Evolutionary conservation across 2,888 invertebrate genomes (phyloP), one percentile per base, ranked within the genome.

Genomic region (Aphodius granarius): DNA sequence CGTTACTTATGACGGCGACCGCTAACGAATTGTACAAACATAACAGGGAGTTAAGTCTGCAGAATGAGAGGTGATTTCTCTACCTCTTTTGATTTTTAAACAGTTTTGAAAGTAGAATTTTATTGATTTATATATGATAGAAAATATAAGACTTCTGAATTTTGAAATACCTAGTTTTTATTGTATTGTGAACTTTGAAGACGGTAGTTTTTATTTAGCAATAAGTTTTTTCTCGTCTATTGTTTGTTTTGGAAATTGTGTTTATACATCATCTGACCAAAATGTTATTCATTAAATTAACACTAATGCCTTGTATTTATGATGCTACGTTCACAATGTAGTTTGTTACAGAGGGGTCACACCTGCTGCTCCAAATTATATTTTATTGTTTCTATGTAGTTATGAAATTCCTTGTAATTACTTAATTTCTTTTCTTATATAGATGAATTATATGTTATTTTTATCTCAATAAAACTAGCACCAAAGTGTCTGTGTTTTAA

Each of bases 11-110:
- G 76, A 94, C 97, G 0, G 95, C 97, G 65, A 93, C 96, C 79
- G 95, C 97, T 78, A 98, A 98, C 88, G 98, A 98, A 90, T 94
- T 97, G 82, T 98, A 96, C 89, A 98, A 98, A 88, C 97, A 97
- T 87, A 97, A 97, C 81, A 95, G 97, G 87, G 93, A 97, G 78
- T 92, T 97, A 82, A 97, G 98, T 18, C 97, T 96, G 84, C 91
- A 95, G 83, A 94, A 96, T 81, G 90, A 95, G 85, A 96, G 96
- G 92, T 97, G 93, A 92, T 83, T 43, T 3, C 43, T 43, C 6
- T 43, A 0, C 13, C 43, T 43, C 43, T 43, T 6, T 3, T 13
- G 43, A 43, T 43, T 43, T 43, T 43, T 43, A 43, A 43, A 43
- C 43, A n/a, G n/a, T 43, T 3, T 43, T 9, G 13, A 43, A 43